These are phyloP conservation scores for Dascyllus trimaculatus DNA, from an alignment of 2,113 vertebrate species.

Conservation along the genomic window DNA sequence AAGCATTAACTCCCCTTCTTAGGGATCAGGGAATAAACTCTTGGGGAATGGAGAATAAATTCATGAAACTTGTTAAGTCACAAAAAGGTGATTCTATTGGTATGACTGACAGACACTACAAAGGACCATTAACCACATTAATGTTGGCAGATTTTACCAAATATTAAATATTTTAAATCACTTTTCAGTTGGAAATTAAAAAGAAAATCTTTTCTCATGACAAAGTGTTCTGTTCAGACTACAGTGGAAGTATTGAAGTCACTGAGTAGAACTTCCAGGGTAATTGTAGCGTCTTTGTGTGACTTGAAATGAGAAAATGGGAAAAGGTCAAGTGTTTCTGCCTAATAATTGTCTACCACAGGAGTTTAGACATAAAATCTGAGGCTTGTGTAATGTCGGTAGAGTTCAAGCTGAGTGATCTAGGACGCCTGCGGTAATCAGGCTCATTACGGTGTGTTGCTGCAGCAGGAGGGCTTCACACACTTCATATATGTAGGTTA, in stretches of 20 bases:
- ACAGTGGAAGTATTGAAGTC: background rate
- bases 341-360: background rate
- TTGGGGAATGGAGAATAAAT: background rate
- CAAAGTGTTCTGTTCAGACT: background rate
- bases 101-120: background rate
- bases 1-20: background rate
- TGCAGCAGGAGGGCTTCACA: background rate
- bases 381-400: background rate
- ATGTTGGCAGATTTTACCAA: background rate
- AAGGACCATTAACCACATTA: background rate
- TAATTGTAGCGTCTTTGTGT: background rate
- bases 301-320: constrained; percentile 12
- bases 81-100: background rate
- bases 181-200: background rate
- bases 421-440: too few relatives aligned
- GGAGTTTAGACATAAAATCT: background rate
- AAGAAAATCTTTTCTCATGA: background rate
- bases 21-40: background rate
- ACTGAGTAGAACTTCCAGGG: background rate
- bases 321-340: constrained; percentile 10
- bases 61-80: constrained; percentile 1
- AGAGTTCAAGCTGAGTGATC: too few relatives aligned
- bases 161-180: background rate
- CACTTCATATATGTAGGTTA: background rate
- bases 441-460: too few relatives aligned